Base-by-base conservation (phyloP, 2,888 invertebrate species). In the Drosophila affinis region DNA sequence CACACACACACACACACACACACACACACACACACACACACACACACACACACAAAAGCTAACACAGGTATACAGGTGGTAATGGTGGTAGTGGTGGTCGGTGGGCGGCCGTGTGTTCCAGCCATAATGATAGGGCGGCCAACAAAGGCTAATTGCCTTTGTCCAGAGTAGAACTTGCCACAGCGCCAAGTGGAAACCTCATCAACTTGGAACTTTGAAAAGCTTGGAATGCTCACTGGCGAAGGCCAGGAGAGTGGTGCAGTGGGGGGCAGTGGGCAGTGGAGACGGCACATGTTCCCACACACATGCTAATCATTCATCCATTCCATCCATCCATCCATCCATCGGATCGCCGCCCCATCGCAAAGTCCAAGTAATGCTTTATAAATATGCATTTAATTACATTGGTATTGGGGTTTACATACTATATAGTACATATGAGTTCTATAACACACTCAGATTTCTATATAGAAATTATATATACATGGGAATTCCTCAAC, bases 91-190 rank as follows among this genome's bases (percentile, higher is more conserved):
- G 56, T 56, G 71, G 70, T 68, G 70, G 45, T 39, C 39, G 52
- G 71, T 52, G 69, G 59, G 39, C 39, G 56, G 64, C 57, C 47
- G 73, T 53, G 34, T 47, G 27, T 24, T 53, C 27, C 45, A 29
- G 74, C 74, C 72, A 64, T 72, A 72, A 72, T 72, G 58, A 72
- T 72, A 64, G 74, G 53, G 54, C 57, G 53, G 65, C 65, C 74
- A 39, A 46, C 53, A 48, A 53, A 64, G 21, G 54, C 74, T 72
- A 72, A 72, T 64, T 72, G 72, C 67, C 34, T 46, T 34, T 27
- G 53, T 49, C 69, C 45, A 69, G 71, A 58, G 61, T 39, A 71
- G 27, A 61, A 62, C 44, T 69, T 69, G 61, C 72, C 21, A 27
- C 49, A 45, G 44, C n/a, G 44, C 62, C 48, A 45, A 49, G 55